phyloP scores from a whole-genome alignment of 2,113 vertebrate species.

The Orthonyx spaldingii region DNA sequence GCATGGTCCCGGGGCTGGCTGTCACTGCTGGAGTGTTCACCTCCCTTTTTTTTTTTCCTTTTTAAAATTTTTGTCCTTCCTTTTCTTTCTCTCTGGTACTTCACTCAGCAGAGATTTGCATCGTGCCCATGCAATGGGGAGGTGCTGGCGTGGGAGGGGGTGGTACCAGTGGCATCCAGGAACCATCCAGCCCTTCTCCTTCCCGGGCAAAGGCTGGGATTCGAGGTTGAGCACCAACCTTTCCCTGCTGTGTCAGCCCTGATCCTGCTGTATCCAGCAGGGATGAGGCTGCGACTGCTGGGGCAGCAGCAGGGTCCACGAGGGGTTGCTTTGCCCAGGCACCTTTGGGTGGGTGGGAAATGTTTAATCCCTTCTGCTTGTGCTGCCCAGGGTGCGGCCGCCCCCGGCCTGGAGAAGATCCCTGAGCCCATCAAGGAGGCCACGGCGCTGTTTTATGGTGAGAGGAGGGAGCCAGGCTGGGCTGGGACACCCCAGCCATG shows the following conservation, averaged over 20 bases:
- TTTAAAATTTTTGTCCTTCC: too few species aligned
- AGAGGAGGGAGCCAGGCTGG: background rate
- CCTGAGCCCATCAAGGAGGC: constrained; percentile 94
- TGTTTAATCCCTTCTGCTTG: background rate
- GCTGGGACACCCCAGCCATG: accelerated
- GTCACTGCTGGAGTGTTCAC: accelerated
- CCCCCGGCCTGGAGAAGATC: constrained; percentile 78
- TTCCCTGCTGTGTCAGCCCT: accelerated
- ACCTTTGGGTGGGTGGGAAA: background rate
- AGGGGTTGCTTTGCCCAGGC: background rate
- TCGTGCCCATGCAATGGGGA: accelerated
- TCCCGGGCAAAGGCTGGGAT: accelerated
- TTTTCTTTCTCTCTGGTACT: background rate
- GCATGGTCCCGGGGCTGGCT: accelerated
- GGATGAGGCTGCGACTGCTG: accelerated
- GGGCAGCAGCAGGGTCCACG: background rate
- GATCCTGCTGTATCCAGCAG: background rate
- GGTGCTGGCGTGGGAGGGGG: background rate
- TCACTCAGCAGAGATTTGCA: background rate
- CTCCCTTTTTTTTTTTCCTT: accelerated
- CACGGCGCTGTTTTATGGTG: constrained; percentile 86
- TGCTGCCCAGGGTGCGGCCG: constrained; percentile 62
- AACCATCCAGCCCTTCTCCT: background rate
- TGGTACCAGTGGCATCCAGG: background rate
- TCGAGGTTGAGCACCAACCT: background rate